Base-by-base conservation (phyloP, 2,888 invertebrate species). In the Siphonodentalium dalli region DNA sequence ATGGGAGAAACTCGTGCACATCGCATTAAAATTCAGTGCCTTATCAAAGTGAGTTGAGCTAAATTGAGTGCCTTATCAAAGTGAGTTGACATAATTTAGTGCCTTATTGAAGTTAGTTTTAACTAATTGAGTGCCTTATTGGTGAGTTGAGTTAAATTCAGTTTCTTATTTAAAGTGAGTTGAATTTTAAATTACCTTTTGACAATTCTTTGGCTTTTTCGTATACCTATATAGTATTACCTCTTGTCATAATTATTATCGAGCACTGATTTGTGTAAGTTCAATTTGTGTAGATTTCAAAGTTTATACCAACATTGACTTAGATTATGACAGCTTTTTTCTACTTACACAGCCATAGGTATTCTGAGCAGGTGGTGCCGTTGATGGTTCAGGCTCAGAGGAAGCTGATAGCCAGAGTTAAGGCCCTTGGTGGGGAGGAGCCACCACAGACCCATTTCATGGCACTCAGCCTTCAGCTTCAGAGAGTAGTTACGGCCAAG, bases 1-100 rank as follows among this genome's bases (percentile, higher is more conserved):
- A 59, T 82, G 79, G 79, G 81, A 82, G 63, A 72, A 73, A 52
- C 72, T 80, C 26, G 75, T 76, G 18, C 77, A 81, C 52, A 63
- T 80, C 28, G 78, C 75, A n/a, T 65, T 81, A 4, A 62, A 75
- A 41, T 81, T 80, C 61, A 79, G 71, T 59, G 79, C 78, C 28
- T 46, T 81, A 5, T 72, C 81, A 45, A 72, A 77, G 80, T 79
- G 51, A 72, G 76, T 65, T 5, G n/a, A n/a, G n/a, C n/a, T n/a
- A 62, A 75, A 41, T 81, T 80, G 60, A 79, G 71, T 59, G 79
- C 78, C 28, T 46, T 81, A 5, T 72, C 81, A 45, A 72, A 77
- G 80, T 79, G 51, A 72, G 76, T 65, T 5, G n/a, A n/a, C n/a
- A n/a, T n/a, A 62, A 75, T 40, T 81, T 80, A 60, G 78, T 71